Conservation (phyloP, 2,888 invertebrate species). For the Magallana nippona region DNA sequence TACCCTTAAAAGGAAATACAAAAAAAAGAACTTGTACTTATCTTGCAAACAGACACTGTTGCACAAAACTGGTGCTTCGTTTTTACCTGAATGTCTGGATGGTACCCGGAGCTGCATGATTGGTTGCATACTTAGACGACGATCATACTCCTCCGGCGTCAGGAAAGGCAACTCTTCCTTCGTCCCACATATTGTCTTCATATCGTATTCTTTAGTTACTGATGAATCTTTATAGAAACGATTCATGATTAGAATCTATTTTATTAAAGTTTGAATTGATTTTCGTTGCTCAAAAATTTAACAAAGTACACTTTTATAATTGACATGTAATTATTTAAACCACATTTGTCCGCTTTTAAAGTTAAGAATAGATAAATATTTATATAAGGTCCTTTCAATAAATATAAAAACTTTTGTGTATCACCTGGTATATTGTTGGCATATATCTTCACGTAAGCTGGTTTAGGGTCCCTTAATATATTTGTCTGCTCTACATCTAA, state of each 20-base stretch:
- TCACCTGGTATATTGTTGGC: slow-evolving; percentile 97
- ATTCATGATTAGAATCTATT: not conserved
- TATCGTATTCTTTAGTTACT: slow-evolving; percentile 57
- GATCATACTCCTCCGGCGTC: slow-evolving; percentile 48
- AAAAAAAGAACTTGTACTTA: no score
- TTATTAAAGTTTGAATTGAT: no score
- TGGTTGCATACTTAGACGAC: not conserved
- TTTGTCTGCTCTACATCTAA: slow-evolving; percentile 81
- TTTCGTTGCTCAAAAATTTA: no score
- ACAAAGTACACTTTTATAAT: no score
- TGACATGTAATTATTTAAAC: no score
- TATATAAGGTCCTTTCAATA: no score
- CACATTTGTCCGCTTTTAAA: no score
- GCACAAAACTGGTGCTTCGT: slow-evolving; percentile 35
- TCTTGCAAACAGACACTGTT: not conserved
- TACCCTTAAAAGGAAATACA: no score
- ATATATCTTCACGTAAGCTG: slow-evolving; percentile 90
- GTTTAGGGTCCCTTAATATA: slow-evolving; percentile 91
- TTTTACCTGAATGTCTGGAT: no score
- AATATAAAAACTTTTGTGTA: no score
- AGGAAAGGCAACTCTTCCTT: slow-evolving; percentile 71
- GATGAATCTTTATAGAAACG: slow-evolving; percentile 58
- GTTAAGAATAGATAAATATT: not conserved
- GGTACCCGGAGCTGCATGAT: no score
- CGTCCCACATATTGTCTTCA: slow-evolving; percentile 74